These are phyloP conservation scores for Drosophila dives DNA, from an alignment of 2,888 invertebrate genomes.

Conservation along the genomic window DNA sequence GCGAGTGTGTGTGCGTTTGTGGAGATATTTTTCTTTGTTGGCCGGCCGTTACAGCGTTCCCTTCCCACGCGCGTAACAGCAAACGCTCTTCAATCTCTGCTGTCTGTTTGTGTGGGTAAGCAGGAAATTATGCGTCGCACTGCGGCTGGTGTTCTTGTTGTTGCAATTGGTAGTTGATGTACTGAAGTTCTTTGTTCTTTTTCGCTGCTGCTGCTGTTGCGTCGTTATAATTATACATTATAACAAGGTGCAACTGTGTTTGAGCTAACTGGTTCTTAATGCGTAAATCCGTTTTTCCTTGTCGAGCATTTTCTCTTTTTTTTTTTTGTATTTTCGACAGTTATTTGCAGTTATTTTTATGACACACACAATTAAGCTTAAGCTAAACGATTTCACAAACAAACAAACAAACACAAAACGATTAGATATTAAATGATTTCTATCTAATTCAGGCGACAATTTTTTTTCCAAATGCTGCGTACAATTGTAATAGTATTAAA, in stretches of 20 bases:
- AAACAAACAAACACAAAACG: constrained; percentile 23
- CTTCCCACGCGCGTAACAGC: constrained; percentile 62
- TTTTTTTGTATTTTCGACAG: constrained; percentile 35
- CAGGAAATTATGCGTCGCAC: constrained; percentile 76
- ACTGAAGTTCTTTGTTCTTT: constrained; percentile 63
- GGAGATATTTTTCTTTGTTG: constrained; percentile 70
- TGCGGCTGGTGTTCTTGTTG: constrained; percentile 46
- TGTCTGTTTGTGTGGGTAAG: constrained; percentile 58
- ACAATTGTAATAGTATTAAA: constrained; percentile 28
- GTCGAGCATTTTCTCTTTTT: constrained; percentile 56
- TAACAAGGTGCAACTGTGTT: constrained; percentile 48
- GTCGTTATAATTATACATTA: constrained; percentile 65
- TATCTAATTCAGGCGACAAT: constrained; percentile 10
- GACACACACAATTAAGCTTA: constrained; percentile 35
- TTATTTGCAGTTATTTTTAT: constrained; percentile 41
- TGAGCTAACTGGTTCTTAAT: constrained; percentile 59
- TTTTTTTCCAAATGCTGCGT: constrained; percentile 26
- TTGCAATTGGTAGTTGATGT: constrained; percentile 50
- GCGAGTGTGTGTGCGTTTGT: constrained; percentile 8
- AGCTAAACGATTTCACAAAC: constrained; percentile 29
- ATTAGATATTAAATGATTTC: constrained; percentile 12
- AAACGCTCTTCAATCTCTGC: constrained; percentile 41
- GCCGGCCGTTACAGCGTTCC: constrained; percentile 53
- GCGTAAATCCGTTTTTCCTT: constrained; percentile 73
- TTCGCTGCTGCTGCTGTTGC: constrained; percentile 47